Percentiles rank a stretch among this genome's conserved stretches.
phyloP scores from a whole-genome alignment of 2,888 invertebrate genomes.

The Drosophila borborema region DNA sequence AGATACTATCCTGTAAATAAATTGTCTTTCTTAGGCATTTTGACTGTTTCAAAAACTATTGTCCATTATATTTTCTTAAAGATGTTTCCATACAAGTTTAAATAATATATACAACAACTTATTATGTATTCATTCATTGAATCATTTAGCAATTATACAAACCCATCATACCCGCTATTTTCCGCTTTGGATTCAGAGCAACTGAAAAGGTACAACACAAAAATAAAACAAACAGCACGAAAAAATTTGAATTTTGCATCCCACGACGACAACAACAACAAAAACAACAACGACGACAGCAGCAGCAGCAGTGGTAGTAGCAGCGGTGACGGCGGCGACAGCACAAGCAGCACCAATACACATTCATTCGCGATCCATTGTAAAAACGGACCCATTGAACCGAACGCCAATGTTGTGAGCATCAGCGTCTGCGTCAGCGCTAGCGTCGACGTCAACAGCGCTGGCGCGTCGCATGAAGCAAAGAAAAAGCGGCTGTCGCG shows the following conservation, averaged over 20 bases:
- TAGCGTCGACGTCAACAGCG: constrained; percentile 38
- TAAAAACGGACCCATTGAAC: constrained; percentile 51
- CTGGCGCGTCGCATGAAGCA: constrained; percentile 51
- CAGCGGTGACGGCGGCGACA: not conserved
- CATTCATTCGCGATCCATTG: constrained; percentile 49
- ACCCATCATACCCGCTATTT: constrained; percentile 31
- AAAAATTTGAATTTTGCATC: constrained; percentile 75
- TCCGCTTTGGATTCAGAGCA: constrained; percentile 23
- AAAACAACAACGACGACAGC: constrained; percentile 3
- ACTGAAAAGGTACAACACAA: constrained; percentile 60
- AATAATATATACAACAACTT: no score
- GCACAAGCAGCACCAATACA: constrained; percentile 29
- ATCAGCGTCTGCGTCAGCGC: constrained; percentile 33
- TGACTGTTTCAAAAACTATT: no score
- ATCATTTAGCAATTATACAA: constrained; percentile 11
- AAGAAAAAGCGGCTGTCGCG: constrained; percentile 82
- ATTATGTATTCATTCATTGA: not conserved
- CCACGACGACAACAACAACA: constrained; percentile 34
- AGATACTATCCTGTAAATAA: not conserved
- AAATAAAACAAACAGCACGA: constrained; percentile 60
- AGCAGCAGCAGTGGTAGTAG: not conserved
- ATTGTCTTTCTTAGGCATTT: not conserved
- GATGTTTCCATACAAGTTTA: not conserved
- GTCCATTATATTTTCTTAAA: not conserved
- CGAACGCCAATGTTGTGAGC: constrained; percentile 41